Base-by-base conservation (phyloP, 2,888 invertebrate species). In the Eristalis tenax region DNA sequence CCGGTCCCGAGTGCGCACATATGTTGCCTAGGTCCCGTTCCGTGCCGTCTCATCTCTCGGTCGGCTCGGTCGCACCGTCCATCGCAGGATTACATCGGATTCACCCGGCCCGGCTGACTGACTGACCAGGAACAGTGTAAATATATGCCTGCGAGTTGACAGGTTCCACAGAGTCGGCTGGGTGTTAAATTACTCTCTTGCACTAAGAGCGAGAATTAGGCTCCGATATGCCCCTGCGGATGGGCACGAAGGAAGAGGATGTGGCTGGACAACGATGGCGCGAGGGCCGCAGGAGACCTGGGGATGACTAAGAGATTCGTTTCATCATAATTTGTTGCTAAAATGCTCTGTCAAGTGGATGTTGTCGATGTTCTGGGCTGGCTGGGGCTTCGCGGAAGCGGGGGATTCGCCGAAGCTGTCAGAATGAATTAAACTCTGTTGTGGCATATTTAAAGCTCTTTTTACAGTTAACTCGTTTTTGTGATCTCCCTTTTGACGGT, bases 251-350 rank as follows among this genome's bases (percentile, higher is more conserved):
- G 83, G 64, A 43, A 66, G 50, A 22, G 78, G 78, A 78, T 78
- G 78, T 78, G 70, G 70, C 50, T 38, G 38, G 38, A 38, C 38
- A 38, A 3, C 18, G n/a, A 22, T n/a, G n/a, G 32, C 32, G 35
- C 40, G 38, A 79, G 66, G 40, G 66, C 3, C 35, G 8, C 32
- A 18, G 18, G 64, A 38, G 23, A 74, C 50, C 50, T 50, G 50
- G 57, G 70, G 80, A 83, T 87, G 83, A 87, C 79, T 87, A 76
- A 87, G 78, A 83, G 83, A 83, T 87, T 80, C 76, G 83, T 87
- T 83, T 87, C 83, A 80, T 87, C 87, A 87, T 87, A 87, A 87
- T 83, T 83, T 83, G 87, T 83, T 79, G 87, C 71, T 80, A 87
- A 87, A 83, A 87, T 87, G 73, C 65, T 80, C 83, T 79, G 65